phyloP scores from a whole-genome alignment of 2,113 vertebrate species.

The Chloropsis cyanopogon region DNA sequence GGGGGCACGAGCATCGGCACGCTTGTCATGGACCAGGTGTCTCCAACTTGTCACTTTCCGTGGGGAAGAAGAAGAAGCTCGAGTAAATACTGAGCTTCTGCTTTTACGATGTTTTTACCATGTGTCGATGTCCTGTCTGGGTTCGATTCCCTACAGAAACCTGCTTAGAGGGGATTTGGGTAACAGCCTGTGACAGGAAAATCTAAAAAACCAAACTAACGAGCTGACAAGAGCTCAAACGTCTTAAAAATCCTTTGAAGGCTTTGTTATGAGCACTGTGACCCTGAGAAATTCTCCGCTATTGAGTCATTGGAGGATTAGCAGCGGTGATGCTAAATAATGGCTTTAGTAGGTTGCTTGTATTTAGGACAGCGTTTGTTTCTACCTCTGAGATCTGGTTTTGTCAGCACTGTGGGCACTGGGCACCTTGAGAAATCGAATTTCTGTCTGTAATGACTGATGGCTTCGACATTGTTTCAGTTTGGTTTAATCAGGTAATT shows the following conservation, averaged over 20 bases:
- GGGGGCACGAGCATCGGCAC: background rate
- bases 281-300: background rate
- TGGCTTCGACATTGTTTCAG: background rate
- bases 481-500: background rate
- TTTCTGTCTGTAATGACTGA: background rate
- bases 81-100: background rate
- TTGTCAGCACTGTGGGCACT: background rate
- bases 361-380: background rate
- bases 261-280: background rate
- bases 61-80: background rate
- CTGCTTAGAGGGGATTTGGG: background rate
- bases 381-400: background rate
- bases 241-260: background rate
- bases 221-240: background rate
- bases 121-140: background rate
- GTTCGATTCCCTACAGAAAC: background rate
- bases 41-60: background rate
- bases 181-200: background rate
- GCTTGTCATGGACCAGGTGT: too few species aligned
- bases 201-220: accelerated
- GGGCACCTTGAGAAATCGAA: background rate
- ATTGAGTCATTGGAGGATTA: background rate
- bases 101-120: background rate
- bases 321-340: background rate
- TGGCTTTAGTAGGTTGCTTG: background rate